Evolutionary conservation across 1,140 invertebrate species (phyloP).

Genomic region (Drosophila kepulauana): DNA sequence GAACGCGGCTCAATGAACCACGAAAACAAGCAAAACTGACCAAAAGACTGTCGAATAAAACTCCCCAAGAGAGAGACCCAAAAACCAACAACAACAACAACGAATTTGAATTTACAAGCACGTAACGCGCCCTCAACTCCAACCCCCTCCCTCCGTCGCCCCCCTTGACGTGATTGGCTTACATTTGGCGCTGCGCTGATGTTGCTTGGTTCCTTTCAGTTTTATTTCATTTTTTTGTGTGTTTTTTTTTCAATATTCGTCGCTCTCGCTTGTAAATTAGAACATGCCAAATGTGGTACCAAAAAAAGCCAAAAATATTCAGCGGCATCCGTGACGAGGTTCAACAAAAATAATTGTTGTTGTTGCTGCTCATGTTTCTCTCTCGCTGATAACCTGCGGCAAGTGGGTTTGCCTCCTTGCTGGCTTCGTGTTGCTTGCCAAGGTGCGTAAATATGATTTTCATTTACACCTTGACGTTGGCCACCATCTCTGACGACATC

Average conservation of each 20-base stretch:
- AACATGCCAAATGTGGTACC: slow-evolving; percentile 61
- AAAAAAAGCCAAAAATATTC: slow-evolving; percentile 21
- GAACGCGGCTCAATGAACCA: slow-evolving; percentile 77
- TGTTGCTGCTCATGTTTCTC: slow-evolving; percentile 26
- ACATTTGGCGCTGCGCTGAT: slow-evolving; percentile 51
- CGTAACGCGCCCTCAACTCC: slow-evolving; percentile 24
- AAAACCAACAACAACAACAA: slow-evolving; percentile 30
- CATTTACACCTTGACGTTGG: slow-evolving; percentile 66
- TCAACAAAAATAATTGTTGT: slow-evolving; percentile 43
- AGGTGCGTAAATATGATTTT: slow-evolving; percentile 75
- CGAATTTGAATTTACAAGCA: slow-evolving; percentile 83
- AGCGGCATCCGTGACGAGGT: slow-evolving; percentile 40
- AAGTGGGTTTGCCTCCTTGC: slow-evolving; percentile 15
- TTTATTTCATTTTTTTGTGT: neutral
- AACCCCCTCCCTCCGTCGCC: neutral
- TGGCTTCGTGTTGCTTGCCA: neutral
- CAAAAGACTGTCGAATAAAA: slow-evolving; percentile 21
- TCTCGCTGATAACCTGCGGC: slow-evolving; percentile 41
- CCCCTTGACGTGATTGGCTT: slow-evolving; percentile 66
- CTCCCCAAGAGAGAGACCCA: slow-evolving; percentile 2
- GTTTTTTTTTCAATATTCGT: slow-evolving; percentile 17
- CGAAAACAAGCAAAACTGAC: slow-evolving; percentile 59
- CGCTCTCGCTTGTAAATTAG: slow-evolving; percentile 76
- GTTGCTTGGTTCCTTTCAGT: slow-evolving; percentile 57
- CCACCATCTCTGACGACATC: neutral